Conservation (phyloP, 1,140 invertebrate genomes). For the Ceratina australensis region DNA sequence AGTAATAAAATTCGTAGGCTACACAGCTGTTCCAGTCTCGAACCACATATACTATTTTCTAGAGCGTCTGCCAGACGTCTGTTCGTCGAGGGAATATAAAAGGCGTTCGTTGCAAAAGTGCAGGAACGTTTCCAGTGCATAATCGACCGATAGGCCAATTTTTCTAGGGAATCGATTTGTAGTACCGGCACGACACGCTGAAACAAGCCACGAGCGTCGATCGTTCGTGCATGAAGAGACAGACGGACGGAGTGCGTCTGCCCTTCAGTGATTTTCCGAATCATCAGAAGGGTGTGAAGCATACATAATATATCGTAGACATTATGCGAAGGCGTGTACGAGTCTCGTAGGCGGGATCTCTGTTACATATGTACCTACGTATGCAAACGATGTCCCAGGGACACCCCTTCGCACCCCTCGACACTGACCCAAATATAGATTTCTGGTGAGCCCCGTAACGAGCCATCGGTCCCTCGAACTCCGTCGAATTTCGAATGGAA, state of each 20-base stretch:
- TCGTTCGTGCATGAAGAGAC: conserved; percentile 40
- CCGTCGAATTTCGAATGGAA: conserved; percentile 29
- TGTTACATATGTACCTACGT: conserved; percentile 61
- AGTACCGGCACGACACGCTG: conserved; percentile 14
- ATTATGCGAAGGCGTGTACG: conserved; percentile 67
- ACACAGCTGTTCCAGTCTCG: not conserved
- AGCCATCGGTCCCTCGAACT: not conserved
- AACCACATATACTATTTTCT: no score
- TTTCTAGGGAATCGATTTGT: conserved; percentile 53
- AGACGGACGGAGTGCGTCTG: conserved; percentile 42
- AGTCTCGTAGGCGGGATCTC: conserved; percentile 35
- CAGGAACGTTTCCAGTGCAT: not conserved
- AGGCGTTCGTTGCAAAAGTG: no score
- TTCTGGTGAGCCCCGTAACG: conserved; percentile 47
- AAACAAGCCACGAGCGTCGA: conserved; percentile 27
- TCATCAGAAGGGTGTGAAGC: conserved; percentile 66
- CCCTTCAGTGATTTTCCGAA: conserved; percentile 64
- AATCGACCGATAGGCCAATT: conserved; percentile 29
- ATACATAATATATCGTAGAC: conserved; percentile 64
- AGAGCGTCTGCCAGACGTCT: no score
- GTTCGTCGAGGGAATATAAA: not conserved
- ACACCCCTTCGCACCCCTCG: not conserved
- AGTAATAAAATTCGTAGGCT: conserved; percentile 1
- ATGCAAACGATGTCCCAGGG: conserved; percentile 52
- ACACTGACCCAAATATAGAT: conserved; percentile 63